Base-by-base conservation (phyloP, 2,888 invertebrate genomes). In the Ormyrus thymus region DNA sequence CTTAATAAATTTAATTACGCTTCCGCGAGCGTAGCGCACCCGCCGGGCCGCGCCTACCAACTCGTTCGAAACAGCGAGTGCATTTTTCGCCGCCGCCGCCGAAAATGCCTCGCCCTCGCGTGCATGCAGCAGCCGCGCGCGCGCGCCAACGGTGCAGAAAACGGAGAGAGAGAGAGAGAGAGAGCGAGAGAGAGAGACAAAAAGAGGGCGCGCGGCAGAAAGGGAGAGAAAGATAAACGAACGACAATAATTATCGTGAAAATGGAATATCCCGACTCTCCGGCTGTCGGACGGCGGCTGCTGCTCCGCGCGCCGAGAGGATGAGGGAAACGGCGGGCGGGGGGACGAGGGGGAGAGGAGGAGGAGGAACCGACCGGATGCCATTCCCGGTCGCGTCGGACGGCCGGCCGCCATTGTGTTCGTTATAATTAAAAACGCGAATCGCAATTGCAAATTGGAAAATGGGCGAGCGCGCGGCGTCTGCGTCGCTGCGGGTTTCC, bases 391-490 rank as follows among this genome's bases (percentile, higher is more conserved):
- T 79, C 81, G 83, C 76, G 76, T 81, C 85, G 84, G 71, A 79
- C 81, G 81, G 76, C 77, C 81, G 83, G 84, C 86, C 85, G 87
- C 89, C 89, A 89, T 90, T 90, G 89, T 89, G 88, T 90, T 89
- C 88, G 89, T 89, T 90, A 89, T 90, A 90, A 90, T 90, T 90
- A 90, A 90, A 81, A 90, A 90, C 89, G 88, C 90, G 87, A 89
- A 88, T 90, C 88, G 89, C 89, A 90, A 90, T 90, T 89, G 89
- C 89, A 89, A 89, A 90, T 90, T 89, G 90, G 89, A 90, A 90
- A 90, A 89, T 89, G 89, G 90, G 86, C 83, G 87, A 50, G 72
- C 48, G 7, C 7, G 58, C 69, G 13, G 29, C 51, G 7, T 15
- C 53, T 15, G 51, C 10, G 4, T 15, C 65, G 15, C 61, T 51